Evolutionary conservation across 2,888 invertebrate species (phyloP).

Genomic region (Lasioglossum morio): DNA sequence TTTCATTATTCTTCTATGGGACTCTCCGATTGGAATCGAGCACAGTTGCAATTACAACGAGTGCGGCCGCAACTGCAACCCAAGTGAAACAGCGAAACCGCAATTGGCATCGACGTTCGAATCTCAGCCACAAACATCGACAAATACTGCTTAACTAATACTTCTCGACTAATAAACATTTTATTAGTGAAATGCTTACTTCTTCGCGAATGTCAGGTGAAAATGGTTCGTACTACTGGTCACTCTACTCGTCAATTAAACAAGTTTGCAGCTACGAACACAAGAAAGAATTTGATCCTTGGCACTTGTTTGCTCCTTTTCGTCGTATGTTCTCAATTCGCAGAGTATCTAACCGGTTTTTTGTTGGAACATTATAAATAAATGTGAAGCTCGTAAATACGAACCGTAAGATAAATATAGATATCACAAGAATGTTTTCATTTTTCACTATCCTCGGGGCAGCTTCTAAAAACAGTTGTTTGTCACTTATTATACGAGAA

Average conservation of each 20-base stretch:
- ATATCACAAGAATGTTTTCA: neutral
- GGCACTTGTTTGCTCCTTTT: neutral
- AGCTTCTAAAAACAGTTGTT: neutral
- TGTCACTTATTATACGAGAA: neutral
- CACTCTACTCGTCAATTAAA: no score
- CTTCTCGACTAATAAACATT: no score
- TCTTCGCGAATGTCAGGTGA: no score
- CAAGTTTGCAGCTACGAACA: no score
- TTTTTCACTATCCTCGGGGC: neutral
- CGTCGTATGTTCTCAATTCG: neutral
- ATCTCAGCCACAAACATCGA: neutral
- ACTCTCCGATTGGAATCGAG: neutral
- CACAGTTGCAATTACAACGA: neutral
- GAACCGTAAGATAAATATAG: neutral
- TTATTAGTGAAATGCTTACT: no score
- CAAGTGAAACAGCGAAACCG: neutral
- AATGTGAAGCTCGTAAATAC: neutral
- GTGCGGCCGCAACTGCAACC: neutral
- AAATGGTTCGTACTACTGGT: no score
- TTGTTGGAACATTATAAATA: neutral
- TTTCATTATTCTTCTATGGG: no score
- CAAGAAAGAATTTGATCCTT: neutral
- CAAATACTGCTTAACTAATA: no score
- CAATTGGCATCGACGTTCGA: neutral
- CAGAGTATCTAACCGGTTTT: neutral